Evolutionary conservation across 2,113 vertebrate genomes (phyloP).

Genomic region (Neofelis nebulosa): DNA sequence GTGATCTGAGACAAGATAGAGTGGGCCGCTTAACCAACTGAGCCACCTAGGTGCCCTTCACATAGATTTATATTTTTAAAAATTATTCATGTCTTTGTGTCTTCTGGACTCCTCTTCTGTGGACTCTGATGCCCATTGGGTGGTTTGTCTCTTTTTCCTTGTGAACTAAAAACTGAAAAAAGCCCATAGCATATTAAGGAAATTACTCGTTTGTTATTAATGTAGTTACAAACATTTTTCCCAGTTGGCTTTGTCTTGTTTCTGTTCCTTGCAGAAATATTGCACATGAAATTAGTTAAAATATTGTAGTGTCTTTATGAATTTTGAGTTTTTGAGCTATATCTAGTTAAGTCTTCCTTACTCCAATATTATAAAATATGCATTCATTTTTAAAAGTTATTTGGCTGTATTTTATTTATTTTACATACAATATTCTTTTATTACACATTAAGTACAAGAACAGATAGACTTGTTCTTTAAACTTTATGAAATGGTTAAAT

Average conservation of each 20-base stretch:
- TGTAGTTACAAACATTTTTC: neutral
- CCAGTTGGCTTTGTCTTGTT: neutral
- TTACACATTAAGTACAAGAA: neutral
- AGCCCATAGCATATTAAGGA: neutral
- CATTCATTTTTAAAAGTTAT: neutral
- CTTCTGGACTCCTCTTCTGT: neutral
- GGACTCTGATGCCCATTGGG: neutral
- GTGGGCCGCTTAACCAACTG: too few relatives aligned
- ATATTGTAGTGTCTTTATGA: neutral
- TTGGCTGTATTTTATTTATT: neutral
- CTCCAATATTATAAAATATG: neutral
- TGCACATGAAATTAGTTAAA: neutral
- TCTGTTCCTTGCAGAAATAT: neutral
- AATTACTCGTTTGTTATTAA: neutral
- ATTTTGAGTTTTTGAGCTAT: neutral
- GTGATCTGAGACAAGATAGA: too few relatives aligned
- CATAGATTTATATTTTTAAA: neutral
- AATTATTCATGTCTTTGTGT: neutral
- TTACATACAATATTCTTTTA: neutral
- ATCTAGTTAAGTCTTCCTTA: neutral
- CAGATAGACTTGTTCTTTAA: neutral
- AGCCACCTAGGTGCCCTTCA: too few relatives aligned
- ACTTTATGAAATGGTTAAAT: neutral
- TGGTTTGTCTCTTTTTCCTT: neutral
- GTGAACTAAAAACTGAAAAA: neutral